These are phyloP conservation scores for Protomyctophum bolini DNA, from an alignment of 2,113 vertebrate genomes.

Conservation along the genomic window DNA sequence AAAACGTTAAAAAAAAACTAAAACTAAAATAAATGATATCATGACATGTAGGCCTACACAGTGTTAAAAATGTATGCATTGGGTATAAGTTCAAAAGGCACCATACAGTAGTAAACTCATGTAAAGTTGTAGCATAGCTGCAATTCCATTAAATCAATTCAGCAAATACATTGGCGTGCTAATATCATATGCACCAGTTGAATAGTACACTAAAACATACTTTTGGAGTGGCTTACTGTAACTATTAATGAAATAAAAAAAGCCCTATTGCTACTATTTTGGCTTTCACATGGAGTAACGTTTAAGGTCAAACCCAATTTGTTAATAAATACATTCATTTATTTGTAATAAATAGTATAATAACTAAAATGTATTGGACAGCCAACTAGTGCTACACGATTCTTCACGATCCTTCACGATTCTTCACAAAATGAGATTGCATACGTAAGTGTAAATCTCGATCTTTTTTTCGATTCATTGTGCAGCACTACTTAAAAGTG, in stretches of 20 bases:
- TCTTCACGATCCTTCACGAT: too few relatives aligned
- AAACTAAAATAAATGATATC: constrained; percentile 9
- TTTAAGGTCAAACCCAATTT: background rate
- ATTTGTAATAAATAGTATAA: constrained; percentile 40
- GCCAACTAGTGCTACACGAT: too few relatives aligned
- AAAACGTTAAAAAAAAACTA: background rate
- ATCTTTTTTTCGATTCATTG: too few relatives aligned
- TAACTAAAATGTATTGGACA: background rate
- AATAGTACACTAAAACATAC: constrained; percentile 1
- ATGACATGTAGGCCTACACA: constrained; percentile 5
- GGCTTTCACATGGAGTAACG: background rate
- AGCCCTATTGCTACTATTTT: constrained; percentile 6
- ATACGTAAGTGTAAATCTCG: too few relatives aligned
- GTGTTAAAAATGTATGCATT: constrained; percentile 11
- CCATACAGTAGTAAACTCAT: constrained; percentile 3
- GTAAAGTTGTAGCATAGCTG: background rate
- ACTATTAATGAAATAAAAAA: background rate
- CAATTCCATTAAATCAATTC: background rate
- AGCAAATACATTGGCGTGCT: constrained; percentile 33
- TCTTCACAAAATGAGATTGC: too few relatives aligned
- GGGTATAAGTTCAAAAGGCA: constrained; percentile 53
- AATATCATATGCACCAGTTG: background rate
- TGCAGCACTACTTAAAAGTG: constrained; percentile 4
- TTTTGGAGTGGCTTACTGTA: background rate
- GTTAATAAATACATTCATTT: constrained; percentile 41